Evolutionary conservation across 2,797 vertebrate species (phyloP).

Genomic region (Potorous gilbertii): DNA sequence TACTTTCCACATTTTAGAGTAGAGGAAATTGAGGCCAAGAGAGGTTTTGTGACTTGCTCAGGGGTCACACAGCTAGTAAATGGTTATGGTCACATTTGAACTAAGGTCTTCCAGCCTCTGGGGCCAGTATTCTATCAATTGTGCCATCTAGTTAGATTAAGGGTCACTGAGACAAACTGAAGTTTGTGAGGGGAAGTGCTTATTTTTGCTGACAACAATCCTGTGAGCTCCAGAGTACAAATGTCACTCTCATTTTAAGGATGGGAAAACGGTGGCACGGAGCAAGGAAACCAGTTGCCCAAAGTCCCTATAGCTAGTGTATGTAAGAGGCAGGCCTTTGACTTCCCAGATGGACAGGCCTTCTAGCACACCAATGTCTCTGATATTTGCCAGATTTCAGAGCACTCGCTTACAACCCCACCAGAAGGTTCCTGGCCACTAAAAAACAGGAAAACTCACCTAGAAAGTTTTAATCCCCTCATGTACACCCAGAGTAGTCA

Average conservation of each 20-base stretch:
- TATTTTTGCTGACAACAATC: no score
- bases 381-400: background rate
- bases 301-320: background rate
- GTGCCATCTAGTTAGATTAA: background rate
- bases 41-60: constrained; percentile 25
- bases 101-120: constrained; percentile 11
- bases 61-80: background rate
- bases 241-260: background rate
- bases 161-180: background rate
- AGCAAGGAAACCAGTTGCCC: background rate
- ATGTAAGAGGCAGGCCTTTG: background rate
- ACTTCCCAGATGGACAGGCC: background rate
- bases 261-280: background rate
- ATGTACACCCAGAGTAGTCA: background rate
- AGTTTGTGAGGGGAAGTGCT: background rate
- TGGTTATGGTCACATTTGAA: constrained; percentile 8
- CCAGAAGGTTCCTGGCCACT: background rate
- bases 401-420: background rate
- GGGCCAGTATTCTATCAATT: background rate
- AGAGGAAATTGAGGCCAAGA: constrained; percentile 23
- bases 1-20: no score
- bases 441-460: background rate
- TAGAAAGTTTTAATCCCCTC: background rate
- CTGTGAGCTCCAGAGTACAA: background rate
- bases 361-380: background rate